These are phyloP conservation scores for Epinotia demarniana DNA, from an alignment of 2,888 invertebrate genomes.

Conservation along the genomic window DNA sequence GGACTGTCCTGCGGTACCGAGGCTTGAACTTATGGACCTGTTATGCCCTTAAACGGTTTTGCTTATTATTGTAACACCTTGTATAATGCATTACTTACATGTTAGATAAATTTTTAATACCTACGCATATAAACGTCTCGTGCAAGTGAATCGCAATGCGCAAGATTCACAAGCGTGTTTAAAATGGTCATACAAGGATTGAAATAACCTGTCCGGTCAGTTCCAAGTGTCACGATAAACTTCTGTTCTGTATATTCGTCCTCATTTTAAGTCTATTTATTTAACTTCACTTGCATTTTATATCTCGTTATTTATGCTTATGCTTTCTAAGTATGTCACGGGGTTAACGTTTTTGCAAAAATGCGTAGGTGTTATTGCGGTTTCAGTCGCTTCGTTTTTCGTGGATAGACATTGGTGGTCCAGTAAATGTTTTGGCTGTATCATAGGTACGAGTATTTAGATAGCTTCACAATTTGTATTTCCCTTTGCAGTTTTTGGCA, in stretches of 20 bases:
- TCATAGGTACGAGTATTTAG: background rate
- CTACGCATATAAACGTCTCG: conserved; percentile 10
- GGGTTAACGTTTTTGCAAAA: conserved; percentile 43
- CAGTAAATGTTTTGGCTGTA: background rate
- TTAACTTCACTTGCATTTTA: conserved; percentile 42
- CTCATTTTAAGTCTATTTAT: conserved; percentile 45
- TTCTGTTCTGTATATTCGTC: conserved; percentile 39
- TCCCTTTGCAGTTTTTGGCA: background rate
- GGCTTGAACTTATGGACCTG: no score
- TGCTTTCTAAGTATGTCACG: conserved; percentile 41
- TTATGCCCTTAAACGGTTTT: no score
- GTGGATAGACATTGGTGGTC: conserved; percentile 13
- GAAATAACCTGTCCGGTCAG: conserved; percentile 54
- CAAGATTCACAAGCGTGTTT: conserved; percentile 22
- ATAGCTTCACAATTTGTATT: background rate
- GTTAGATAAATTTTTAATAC: background rate
- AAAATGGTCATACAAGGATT: conserved; percentile 49
- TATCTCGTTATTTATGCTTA: conserved; percentile 40
- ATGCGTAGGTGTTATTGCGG: conserved; percentile 29
- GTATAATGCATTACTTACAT: no score
- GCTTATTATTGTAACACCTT: no score
- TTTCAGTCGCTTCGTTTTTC: conserved; percentile 16
- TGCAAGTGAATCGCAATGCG: background rate
- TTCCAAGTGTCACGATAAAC: conserved; percentile 52
- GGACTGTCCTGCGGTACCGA: no score